Conservation (phyloP, 2,888 invertebrate genomes). For the Vannuccia rotundouncinata region DNA sequence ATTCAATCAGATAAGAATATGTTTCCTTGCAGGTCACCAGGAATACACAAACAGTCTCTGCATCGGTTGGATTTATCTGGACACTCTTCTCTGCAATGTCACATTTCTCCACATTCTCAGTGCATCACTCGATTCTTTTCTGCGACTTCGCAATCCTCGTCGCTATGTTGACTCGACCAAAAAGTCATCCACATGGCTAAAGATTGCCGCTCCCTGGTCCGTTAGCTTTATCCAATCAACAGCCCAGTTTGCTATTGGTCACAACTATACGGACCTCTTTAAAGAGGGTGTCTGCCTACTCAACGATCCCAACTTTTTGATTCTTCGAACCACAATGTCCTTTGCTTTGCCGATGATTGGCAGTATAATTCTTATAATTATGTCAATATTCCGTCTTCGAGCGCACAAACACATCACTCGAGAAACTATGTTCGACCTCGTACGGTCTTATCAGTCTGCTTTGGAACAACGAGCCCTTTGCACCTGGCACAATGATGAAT, state of each 20-base stretch:
- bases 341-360: conserved; percentile 33
- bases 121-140: conserved; percentile 25
- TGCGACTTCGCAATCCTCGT: conserved; percentile 34
- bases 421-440: not conserved
- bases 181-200: conserved; percentile 30
- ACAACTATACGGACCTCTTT: conserved; percentile 24
- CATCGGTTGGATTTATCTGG: conserved; percentile 37
- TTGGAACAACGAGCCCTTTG: not conserved
- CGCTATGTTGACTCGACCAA: conserved; percentile 34
- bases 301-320: conserved; percentile 36
- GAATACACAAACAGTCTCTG: conserved; percentile 15
- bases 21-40: not conserved
- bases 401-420: conserved; percentile 6
- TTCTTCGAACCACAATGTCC: conserved; percentile 35
- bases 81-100: conserved; percentile 36
- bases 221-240: conserved; percentile 37
- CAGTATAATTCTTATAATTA: conserved; percentile 31
- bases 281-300: conserved; percentile 36
- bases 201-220: conserved; percentile 37
- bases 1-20: too few species aligned
- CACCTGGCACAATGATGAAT: not conserved
- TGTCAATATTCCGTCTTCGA: conserved; percentile 24
- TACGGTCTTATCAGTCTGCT: not conserved
- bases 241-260: conserved; percentile 35
- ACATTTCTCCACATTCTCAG: conserved; percentile 31